phyloP scores from a whole-genome alignment of 2,113 vertebrate genomes.

The Leucoraja erinaceus region DNA sequence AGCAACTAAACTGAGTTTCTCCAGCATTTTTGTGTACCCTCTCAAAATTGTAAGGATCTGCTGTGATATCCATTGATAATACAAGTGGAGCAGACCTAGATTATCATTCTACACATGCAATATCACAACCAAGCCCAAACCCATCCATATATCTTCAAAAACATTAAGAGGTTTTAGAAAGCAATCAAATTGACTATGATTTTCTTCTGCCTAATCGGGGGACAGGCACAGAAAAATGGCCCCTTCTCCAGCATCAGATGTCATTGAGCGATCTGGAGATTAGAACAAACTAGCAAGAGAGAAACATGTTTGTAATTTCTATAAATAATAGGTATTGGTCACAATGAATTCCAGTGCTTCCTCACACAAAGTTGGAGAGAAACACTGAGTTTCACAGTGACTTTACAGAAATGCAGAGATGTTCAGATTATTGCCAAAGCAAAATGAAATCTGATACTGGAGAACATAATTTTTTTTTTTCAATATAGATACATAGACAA shows the following conservation, averaged over 20 bases:
- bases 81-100: not conserved
- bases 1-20: not conserved
- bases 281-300: not conserved
- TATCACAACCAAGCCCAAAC: too few relatives aligned
- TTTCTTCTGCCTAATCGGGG: too few relatives aligned
- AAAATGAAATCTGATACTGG: not conserved
- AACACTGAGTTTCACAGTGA: not conserved
- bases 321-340: not conserved
- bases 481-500: not conserved
- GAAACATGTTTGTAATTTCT: not conserved
- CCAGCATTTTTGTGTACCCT: too few relatives aligned
- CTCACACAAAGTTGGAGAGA: not conserved
- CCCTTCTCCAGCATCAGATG: too few relatives aligned
- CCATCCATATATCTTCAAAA: too few relatives aligned
- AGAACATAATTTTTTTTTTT: not conserved
- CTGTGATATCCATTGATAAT: not conserved
- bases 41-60: not conserved
- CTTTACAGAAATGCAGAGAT: not conserved
- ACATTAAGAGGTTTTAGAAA: too few relatives aligned
- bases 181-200: too few relatives aligned
- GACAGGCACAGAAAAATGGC: too few relatives aligned
- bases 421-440: not conserved
- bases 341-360: not conserved
- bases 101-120: too few relatives aligned
- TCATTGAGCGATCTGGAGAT: not conserved